These are phyloP conservation scores for Ophthalmolycus amberensis DNA, from an alignment of 2,113 vertebrate species.

Conservation along the genomic window DNA sequence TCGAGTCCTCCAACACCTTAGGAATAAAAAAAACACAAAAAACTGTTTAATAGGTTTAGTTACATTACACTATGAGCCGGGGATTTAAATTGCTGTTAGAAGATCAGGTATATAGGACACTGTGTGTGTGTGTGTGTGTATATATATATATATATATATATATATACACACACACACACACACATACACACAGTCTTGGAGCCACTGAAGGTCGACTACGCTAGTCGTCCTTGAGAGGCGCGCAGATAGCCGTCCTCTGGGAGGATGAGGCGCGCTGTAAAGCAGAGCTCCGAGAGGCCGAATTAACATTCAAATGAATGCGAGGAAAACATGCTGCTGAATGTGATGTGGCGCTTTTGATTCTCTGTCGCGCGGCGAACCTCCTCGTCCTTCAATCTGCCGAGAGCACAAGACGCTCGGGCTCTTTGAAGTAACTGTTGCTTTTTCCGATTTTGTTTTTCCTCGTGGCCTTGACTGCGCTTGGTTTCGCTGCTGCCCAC, in stretches of 20 bases:
- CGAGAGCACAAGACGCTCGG: not conserved
- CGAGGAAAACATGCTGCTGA: slow-evolving; percentile 19
- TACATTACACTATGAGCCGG: not conserved
- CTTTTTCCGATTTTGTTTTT: not conserved
- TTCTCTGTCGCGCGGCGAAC: not conserved
- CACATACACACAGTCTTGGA: slow-evolving; percentile 11
- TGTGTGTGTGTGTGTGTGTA: no score
- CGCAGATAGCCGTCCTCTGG: slow-evolving; percentile 28
- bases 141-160: no score
- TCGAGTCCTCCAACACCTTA: slow-evolving; percentile 96
- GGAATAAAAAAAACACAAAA: not conserved
- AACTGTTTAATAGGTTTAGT: not conserved
- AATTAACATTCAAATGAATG: slow-evolving; percentile 50
- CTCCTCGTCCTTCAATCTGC: slow-evolving; percentile 18
- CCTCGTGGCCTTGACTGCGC: not conserved
- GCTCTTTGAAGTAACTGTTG: not conserved
- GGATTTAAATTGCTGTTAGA: not conserved
- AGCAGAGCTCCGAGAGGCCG: slow-evolving; percentile 14
- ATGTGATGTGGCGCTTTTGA: slow-evolving; percentile 9
- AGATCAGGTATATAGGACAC: no score
- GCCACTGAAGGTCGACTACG: slow-evolving; percentile 39
- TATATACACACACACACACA: slow-evolving; percentile 1
- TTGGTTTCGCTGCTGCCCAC: not conserved
- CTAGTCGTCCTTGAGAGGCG: slow-evolving; percentile 56
- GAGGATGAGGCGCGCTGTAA: slow-evolving; percentile 22